Evolutionary conservation across 2,797 vertebrate species (phyloP), one percentile per base, ranked within the genome.

Genomic region (Momotus momota): DNA sequence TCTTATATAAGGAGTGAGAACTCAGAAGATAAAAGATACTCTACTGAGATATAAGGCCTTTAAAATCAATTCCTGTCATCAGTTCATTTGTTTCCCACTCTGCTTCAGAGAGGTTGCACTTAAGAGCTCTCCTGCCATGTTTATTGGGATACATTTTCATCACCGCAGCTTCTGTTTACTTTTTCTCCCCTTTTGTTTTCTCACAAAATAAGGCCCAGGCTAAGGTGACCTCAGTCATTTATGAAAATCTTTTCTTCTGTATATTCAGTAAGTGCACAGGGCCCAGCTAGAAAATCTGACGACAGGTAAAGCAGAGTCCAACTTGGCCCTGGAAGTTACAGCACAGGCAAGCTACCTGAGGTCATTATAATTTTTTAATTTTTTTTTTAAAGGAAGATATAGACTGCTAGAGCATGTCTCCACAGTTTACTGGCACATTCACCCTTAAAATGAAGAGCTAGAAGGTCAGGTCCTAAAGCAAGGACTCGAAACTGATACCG

Each of bases 31-130:
- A 82, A 87, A 62, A 65, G 58, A n/a, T 12, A 74, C 43, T 93
- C 41, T 20, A 74, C 58, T 54, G 49, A 92, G 57, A 45, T 52
- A 22, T n/a, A 84, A 51, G 26, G 23, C 20, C n/a, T 52, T 88
- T 89, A 64, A 89, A 95, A 93, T 71, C 54, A 82, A 54, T 72
- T 48, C 67, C 38, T 86, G 81, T 89, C 79, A 93, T 78, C 84
- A 72, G 61, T 65, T 81, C 49, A 65, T 91, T 92, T 79, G n/a
- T 86, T 88, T 83, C 67, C 64, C 21, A 54, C 82, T 89, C 41
- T 82, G 21, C 33, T 73, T 82, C 60, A 66, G 66, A 71, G 52
- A 72, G 26, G 26, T 26, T 85, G 54, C 16, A 60, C 64, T 91
- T 92, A 77, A 61, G 64, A 85, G 25, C 19, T 82, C 84, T 87